phyloP scores from a whole-genome alignment of 2,113 vertebrate species.

The Plecotus auritus region DNA sequence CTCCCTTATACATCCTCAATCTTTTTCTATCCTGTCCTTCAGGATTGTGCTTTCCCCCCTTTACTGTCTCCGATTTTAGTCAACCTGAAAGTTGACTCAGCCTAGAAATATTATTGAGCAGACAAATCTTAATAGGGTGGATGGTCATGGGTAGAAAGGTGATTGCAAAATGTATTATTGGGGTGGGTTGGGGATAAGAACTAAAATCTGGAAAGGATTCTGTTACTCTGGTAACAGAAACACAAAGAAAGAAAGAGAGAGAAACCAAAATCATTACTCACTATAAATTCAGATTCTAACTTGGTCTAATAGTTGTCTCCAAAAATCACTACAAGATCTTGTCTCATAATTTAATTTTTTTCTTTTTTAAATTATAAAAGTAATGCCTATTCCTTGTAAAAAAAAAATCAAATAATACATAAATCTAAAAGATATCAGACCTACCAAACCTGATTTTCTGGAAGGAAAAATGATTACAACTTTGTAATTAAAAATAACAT shows the following conservation, averaged over 20 bases:
- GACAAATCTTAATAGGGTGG: neutral
- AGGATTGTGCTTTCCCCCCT: neutral
- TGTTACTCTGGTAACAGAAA: slow-evolving; percentile 7
- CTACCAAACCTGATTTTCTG: neutral
- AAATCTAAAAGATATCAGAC: neutral
- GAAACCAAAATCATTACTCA: neutral
- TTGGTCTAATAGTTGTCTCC: neutral
- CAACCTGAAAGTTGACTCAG: neutral
- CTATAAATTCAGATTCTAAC: neutral
- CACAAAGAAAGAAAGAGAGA: neutral
- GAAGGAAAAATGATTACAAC: neutral
- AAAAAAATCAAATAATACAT: slow-evolving; percentile 23
- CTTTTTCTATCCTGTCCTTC: neutral
- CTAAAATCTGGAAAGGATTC: neutral
- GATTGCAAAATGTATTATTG: neutral
- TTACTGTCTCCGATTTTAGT: neutral
- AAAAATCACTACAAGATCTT: neutral
- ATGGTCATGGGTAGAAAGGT: neutral
- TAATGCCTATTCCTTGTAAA: neutral
- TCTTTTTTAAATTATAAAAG: neutral
- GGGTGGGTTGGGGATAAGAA: neutral
- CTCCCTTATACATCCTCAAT: neutral
- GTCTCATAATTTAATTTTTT: neutral
- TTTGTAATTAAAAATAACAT: neutral
- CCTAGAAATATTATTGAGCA: neutral